A percentile compares a stretch with the other conserved stretches of the same genome.
phyloP scores from a whole-genome alignment of 2,113 vertebrate species.

The Engystomops pustulosus region DNA sequence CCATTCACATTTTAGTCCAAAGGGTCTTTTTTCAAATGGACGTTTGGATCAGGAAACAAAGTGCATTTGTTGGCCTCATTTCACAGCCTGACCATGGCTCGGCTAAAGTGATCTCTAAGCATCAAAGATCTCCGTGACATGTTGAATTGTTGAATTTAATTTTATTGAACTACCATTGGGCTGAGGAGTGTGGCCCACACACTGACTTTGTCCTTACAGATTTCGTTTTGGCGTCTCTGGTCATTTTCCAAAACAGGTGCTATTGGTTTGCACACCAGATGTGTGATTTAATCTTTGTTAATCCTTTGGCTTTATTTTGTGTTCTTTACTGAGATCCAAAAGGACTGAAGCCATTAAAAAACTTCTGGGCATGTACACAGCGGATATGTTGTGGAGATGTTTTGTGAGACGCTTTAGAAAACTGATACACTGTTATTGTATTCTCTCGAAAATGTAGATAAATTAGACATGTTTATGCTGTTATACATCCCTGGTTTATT shows the following conservation, averaged over 20 bases:
- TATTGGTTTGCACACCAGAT: neutral
- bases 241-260: neutral
- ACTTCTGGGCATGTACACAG: neutral
- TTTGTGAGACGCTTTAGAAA: neutral
- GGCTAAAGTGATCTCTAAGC: too few species aligned
- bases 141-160: too few species aligned
- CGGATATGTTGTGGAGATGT: neutral
- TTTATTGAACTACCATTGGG: too few species aligned
- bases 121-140: too few species aligned
- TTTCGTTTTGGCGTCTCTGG: neutral
- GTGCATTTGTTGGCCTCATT: too few species aligned
- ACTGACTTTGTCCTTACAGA: too few species aligned
- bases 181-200: too few species aligned
- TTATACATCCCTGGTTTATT: neutral
- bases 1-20: too few species aligned
- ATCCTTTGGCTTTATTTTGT: conserved; percentile 2
- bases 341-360: neutral
- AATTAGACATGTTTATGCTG: neutral
- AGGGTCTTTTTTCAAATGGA: too few species aligned
- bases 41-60: too few species aligned
- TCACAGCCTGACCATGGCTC: too few species aligned
- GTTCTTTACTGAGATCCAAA: neutral
- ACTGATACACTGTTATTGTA: neutral
- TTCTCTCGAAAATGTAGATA: neutral
- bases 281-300: neutral